A percentile compares a stretch with the other conserved stretches of the same genome.
Evolutionary conservation across 1,140 invertebrate genomes (phyloP).

Genomic region (Lepidurus couesii): DNA sequence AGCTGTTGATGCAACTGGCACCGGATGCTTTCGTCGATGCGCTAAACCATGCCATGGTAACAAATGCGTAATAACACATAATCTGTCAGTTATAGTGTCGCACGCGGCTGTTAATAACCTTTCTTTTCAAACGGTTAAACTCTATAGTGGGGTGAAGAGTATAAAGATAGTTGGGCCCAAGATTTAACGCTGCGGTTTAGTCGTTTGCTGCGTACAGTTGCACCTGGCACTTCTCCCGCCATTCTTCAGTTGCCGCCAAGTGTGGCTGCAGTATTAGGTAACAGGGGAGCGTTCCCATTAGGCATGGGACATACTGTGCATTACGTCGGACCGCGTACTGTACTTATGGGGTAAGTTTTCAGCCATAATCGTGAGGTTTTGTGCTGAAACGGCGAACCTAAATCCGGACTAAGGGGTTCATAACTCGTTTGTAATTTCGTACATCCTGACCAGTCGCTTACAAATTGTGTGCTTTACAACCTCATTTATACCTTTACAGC

Average conservation of each 20-base stretch:
- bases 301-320: conserved; percentile 80
- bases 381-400: too few species aligned
- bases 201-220: conserved; percentile 35
- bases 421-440: too few species aligned
- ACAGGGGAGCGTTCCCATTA: conserved; percentile 83
- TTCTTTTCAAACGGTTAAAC: conserved; percentile 33
- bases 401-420: too few species aligned
- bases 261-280: conserved; percentile 56
- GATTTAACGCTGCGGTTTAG: conserved; percentile 26
- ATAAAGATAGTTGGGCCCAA: conserved; percentile 49
- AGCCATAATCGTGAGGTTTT: not conserved
- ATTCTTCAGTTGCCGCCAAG: conserved; percentile 70
- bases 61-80: too few species aligned
- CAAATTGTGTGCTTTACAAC: too few species aligned
- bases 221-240: conserved; percentile 36
- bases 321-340: conserved; percentile 68
- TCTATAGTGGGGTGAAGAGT: conserved; percentile 55
- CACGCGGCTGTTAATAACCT: not conserved
- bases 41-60: conserved; percentile 70
- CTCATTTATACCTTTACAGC: too few species aligned
- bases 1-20: conserved; percentile 60
- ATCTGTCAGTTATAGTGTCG: too few species aligned
- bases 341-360: conserved; percentile 68
- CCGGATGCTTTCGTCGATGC: conserved; percentile 80
- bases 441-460: too few species aligned